Conservation (phyloP, 1,140 invertebrate genomes). For the Trinorchestia longiramus region DNA sequence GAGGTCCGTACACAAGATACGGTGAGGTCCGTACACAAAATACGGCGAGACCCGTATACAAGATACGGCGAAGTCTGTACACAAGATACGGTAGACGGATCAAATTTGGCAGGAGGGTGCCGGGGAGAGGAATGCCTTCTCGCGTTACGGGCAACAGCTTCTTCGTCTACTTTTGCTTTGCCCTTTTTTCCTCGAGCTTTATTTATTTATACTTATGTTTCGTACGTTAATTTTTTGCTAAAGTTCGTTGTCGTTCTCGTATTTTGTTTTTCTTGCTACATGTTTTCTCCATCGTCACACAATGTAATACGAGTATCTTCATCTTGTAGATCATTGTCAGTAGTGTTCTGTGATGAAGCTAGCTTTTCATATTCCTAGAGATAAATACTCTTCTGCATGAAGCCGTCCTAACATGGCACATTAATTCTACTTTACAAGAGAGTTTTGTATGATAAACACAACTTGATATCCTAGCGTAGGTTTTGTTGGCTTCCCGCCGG, state of each 20-base stretch:
- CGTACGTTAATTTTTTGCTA: neutral
- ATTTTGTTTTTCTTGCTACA: too few relatives aligned
- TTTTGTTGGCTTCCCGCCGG: too few relatives aligned
- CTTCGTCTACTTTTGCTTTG: neutral
- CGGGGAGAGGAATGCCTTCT: neutral
- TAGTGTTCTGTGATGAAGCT: too few relatives aligned
- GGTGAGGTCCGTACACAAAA: neutral
- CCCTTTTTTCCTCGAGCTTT: neutral
- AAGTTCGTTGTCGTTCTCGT: neutral
- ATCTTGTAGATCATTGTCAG: too few relatives aligned
- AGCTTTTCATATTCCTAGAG: too few relatives aligned
- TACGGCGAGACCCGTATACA: neutral
- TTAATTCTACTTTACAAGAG: too few relatives aligned
- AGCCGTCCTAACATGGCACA: too few relatives aligned
- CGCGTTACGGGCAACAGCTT: neutral
- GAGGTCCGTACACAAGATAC: neutral
- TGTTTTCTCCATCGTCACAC: too few relatives aligned
- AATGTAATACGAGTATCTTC: too few relatives aligned
- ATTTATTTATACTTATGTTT: neutral
- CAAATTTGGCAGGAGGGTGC: neutral
- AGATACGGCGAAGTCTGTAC: neutral
- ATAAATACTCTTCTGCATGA: too few relatives aligned
- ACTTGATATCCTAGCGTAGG: too few relatives aligned
- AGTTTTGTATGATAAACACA: too few relatives aligned
- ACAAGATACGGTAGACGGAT: constrained; percentile 6